Conservation (phyloP, 2,888 invertebrate genomes). For the Dicranocentrus wangi region DNA sequence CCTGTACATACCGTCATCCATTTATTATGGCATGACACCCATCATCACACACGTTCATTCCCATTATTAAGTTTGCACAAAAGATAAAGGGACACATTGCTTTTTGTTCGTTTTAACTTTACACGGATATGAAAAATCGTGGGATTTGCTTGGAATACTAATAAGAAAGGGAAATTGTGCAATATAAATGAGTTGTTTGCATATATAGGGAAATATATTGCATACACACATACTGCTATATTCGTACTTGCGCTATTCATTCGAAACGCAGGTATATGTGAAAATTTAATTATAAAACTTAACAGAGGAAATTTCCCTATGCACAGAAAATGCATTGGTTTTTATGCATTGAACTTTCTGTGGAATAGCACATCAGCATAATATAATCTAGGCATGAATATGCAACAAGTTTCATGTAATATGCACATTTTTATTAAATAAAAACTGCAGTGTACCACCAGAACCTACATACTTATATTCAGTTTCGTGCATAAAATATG, state of each 20-base stretch:
- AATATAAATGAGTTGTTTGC: conserved; percentile 6
- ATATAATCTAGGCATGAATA: not conserved
- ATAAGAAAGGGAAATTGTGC: conserved; percentile 34
- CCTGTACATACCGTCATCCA: too few species aligned
- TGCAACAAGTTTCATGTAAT: not conserved
- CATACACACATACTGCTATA: too few species aligned
- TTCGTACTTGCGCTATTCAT: not conserved
- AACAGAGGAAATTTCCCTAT: not conserved
- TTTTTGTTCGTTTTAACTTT: not conserved
- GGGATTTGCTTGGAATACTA: not conserved
- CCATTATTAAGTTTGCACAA: too few species aligned
- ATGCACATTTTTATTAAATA: conserved; percentile 5
- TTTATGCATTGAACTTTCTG: not conserved
- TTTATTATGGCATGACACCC: too few species aligned
- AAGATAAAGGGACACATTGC: too few species aligned
- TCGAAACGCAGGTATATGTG: too few species aligned
- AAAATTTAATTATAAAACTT: conserved; percentile 14
- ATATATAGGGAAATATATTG: not conserved
- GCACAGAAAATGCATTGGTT: not conserved
- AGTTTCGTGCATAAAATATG: not conserved
- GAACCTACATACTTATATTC: not conserved
- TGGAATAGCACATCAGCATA: not conserved
- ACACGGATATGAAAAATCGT: not conserved
- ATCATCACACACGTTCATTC: too few species aligned
- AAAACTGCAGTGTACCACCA: not conserved